Evolutionary conservation across 2,113 vertebrate species (phyloP), one percentile per base, ranked within the genome.

Genomic region (Odocoileus virginianus): DNA sequence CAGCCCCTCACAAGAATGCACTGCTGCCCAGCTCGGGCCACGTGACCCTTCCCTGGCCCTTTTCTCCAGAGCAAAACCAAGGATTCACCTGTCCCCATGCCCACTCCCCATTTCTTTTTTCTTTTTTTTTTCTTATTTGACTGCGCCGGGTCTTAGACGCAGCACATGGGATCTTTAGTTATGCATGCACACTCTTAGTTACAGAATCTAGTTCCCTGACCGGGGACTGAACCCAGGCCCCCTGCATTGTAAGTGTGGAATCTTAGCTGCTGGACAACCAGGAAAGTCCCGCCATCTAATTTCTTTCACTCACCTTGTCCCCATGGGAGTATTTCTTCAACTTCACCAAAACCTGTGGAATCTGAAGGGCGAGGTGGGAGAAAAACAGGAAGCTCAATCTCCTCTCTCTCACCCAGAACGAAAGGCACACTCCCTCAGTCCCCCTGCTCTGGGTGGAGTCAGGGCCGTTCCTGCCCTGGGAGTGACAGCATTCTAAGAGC

Each of bases 311-410:
- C 98, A 99, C 99, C 99, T 99, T 99, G 83, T 99, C 99, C 52
- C 99, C 98, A 33, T 99, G 99, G 61, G 99, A 99, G 92, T 99
- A 99, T 84, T 99, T 99, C 98, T 99, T 99, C 89, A 99, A 98
- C 93, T 99, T 99, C 33, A 99, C 99, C 95, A 99, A 98, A 93
- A 99, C 99, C 97, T 99, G 99, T 55, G 99, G 99, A 93, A 99
- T 99, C 99, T 99, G 97, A 78, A 85, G 19, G 33, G 33, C 33
- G 45, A 71, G 43, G 16, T 0, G 40, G n/a, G 47, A 84, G 93
- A 94, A 40, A 95, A 91, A 98, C 0, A 6, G n/a, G 6, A 87
- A 87, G 55, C 50, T 83, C 30, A 43, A 16, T 78, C 60, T 94
- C 89, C 52, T 82, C 67, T 85, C 45, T 81, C 64, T 28, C 87